Evolutionary conservation across 2,888 invertebrate genomes (phyloP).

Genomic region (Plebejus melissa): DNA sequence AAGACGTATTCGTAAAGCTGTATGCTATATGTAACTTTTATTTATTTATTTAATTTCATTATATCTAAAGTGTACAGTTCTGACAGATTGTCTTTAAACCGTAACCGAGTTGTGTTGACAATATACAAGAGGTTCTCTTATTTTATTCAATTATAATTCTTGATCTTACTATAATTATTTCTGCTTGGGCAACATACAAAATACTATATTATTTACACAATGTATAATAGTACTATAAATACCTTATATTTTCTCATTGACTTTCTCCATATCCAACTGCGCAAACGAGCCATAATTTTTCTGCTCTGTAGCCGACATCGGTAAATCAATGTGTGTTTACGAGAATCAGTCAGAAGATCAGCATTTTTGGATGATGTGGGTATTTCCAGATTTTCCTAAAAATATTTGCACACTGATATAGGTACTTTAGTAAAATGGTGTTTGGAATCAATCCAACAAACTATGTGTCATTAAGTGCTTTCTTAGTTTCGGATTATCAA

Average conservation of each 20-base stretch:
- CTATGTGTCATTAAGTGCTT: conserved; percentile 26
- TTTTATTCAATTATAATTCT: background rate
- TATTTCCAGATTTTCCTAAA: conserved; percentile 42
- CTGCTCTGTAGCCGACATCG: conserved; percentile 62
- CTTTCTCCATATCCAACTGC: conserved; percentile 70
- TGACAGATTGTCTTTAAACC: too few species aligned
- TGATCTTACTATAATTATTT: background rate
- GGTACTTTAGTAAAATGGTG: background rate
- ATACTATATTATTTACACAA: too few species aligned
- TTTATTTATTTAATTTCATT: too few species aligned
- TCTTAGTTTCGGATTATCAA: background rate
- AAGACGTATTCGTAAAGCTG: too few species aligned
- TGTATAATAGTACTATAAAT: background rate
- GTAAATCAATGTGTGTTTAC: conserved; percentile 53
- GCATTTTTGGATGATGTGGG: conserved; percentile 48
- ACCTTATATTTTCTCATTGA: conserved; percentile 58
- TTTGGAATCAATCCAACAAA: conserved; percentile 13
- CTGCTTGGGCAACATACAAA: background rate
- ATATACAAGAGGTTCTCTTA: too few species aligned
- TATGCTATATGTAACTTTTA: too few species aligned
- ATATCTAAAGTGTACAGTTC: too few species aligned
- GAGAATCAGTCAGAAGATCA: conserved; percentile 45
- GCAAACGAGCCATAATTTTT: conserved; percentile 56
- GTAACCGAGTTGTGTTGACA: too few species aligned
- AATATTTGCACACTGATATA: background rate